Conservation (phyloP, 1,140 invertebrate genomes). For the Vanessa tameamea region DNA sequence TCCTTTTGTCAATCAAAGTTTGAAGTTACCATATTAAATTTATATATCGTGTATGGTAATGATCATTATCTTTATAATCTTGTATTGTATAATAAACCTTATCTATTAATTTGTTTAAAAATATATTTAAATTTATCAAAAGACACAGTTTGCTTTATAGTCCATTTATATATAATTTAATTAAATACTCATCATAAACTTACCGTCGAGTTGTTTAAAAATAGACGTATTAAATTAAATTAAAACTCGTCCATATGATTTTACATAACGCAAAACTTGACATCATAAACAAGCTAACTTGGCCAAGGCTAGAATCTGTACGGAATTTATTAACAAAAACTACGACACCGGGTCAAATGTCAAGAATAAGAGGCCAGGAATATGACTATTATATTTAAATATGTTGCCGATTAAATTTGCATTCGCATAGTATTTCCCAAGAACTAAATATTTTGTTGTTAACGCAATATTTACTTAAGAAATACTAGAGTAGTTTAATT, state of each 20-base stretch:
- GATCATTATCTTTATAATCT: too few species aligned
- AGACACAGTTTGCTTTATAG: too few species aligned
- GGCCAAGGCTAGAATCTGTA: constrained; percentile 33
- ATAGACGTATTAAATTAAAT: too few species aligned
- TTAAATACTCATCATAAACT: too few species aligned
- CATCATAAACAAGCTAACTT: constrained; percentile 27
- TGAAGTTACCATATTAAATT: too few species aligned
- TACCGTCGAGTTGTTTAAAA: too few species aligned
- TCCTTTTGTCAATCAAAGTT: too few species aligned
- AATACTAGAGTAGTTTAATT: not conserved
- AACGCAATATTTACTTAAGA: not conserved
- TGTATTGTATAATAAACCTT: too few species aligned
- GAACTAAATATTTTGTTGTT: not conserved
- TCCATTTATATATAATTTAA: too few species aligned
- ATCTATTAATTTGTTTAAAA: too few species aligned
- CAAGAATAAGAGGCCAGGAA: constrained; percentile 24
- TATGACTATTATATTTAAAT: constrained; percentile 28
- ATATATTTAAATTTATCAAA: too few species aligned
- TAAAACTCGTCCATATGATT: not conserved
- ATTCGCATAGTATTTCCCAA: constrained; percentile 15
- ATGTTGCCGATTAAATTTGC: constrained; percentile 28
- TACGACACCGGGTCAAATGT: constrained; percentile 31
- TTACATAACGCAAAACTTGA: constrained; percentile 18
- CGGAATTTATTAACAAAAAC: constrained; percentile 42
- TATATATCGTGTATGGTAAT: too few species aligned